Evolutionary conservation across 2,888 invertebrate species (phyloP).

Genomic region (Cosmorhoe ocellata): DNA sequence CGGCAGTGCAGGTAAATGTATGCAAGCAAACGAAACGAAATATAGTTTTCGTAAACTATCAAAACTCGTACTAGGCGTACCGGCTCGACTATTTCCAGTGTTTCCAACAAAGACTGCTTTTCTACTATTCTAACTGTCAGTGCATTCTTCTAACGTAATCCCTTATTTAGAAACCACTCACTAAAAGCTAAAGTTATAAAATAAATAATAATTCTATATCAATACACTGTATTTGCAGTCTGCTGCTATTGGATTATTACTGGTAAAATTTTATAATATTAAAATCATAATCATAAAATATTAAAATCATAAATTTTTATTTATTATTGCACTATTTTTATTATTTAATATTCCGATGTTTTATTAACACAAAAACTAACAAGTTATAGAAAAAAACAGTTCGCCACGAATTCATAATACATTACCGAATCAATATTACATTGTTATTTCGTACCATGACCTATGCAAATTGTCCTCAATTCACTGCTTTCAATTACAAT

Average conservation of each 20-base stretch:
- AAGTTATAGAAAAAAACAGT: too few relatives aligned
- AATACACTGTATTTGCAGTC: conserved; percentile 84
- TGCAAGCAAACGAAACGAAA: too few relatives aligned
- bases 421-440: too few relatives aligned
- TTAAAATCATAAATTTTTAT: conserved; percentile 37
- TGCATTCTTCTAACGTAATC: conserved; percentile 22
- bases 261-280: conserved; percentile 81
- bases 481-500: too few relatives aligned
- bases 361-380: too few relatives aligned
- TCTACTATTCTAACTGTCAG: conserved; percentile 20
- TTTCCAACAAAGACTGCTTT: conserved; percentile 25
- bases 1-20: too few relatives aligned
- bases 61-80: too few relatives aligned
- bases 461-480: too few relatives aligned
- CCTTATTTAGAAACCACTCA: conserved; percentile 20
- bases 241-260: conserved; percentile 88
- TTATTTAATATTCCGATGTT: background rate
- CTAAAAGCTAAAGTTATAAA: conserved; percentile 43
- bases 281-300: conserved; percentile 50
- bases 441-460: too few relatives aligned
- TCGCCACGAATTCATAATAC: too few relatives aligned
- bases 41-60: too few relatives aligned
- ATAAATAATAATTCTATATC: conserved; percentile 60
- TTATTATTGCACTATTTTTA: conserved; percentile 8
- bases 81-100: too few relatives aligned